Percentiles rank a stretch among this genome's conserved stretches.
Conservation (phyloP, 1,140 invertebrate species). For the Nautilus pompilius region DNA sequence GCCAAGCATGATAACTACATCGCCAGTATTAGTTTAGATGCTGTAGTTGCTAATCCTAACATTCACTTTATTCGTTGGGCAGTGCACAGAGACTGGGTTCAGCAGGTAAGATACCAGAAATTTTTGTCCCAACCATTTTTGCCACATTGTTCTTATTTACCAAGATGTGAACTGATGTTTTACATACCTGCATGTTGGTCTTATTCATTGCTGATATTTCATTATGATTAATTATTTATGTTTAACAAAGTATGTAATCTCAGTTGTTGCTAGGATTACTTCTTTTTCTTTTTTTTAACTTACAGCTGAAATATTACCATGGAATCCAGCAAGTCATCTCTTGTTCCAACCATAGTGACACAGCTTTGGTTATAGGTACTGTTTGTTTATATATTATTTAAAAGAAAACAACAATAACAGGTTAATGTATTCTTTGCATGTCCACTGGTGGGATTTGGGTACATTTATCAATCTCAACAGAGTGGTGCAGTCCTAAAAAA, state of each 20-base stretch:
- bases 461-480: background rate
- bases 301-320: constrained; percentile 53
- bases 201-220: no score
- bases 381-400: background rate
- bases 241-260: no score
- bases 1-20: constrained; percentile 50
- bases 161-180: no score
- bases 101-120: constrained; percentile 34
- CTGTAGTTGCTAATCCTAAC: constrained; percentile 31
- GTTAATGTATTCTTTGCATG: background rate
- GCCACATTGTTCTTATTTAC: no score
- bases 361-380: constrained; percentile 54
- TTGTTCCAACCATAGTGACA: constrained; percentile 53
- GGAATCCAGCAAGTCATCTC: constrained; percentile 55
- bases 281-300: constrained; percentile 19
- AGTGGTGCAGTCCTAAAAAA: background rate
- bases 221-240: no score
- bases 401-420: background rate
- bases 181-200: no score
- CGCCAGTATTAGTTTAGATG: constrained; percentile 47
- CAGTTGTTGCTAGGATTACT: no score
- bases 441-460: background rate
- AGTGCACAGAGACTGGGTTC: constrained; percentile 55
- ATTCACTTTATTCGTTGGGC: constrained; percentile 53
- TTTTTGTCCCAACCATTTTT: no score